phyloP scores from a whole-genome alignment of 2,113 vertebrate species.

The Bos indicus region DNA sequence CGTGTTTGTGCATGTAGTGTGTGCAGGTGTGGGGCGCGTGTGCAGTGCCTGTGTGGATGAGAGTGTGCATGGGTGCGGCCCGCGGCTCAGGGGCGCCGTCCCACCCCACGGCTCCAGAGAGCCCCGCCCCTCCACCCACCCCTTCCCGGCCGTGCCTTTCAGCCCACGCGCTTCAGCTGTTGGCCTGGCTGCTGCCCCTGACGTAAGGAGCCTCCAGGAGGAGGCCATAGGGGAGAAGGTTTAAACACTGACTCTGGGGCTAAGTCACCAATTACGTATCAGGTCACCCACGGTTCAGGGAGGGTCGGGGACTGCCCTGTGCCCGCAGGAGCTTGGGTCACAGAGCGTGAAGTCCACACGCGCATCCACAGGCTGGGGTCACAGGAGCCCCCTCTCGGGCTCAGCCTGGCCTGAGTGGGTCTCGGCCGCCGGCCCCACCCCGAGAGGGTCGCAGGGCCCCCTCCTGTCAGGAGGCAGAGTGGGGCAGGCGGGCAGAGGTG shows the following conservation, averaged over 20 bases:
- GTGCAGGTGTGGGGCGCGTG: rapidly evolving
- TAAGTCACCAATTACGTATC: rapidly evolving
- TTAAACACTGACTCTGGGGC: neutral
- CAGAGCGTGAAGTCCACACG: rapidly evolving
- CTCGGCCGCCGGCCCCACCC: rapidly evolving
- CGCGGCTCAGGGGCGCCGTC: rapidly evolving
- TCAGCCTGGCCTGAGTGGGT: neutral
- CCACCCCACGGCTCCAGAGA: rapidly evolving
- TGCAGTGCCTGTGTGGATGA: rapidly evolving
- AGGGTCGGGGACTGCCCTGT: neutral
- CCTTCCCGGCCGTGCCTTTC: neutral
- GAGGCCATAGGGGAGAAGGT: rapidly evolving
- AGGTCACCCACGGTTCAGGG: neutral
- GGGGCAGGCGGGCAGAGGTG: neutral
- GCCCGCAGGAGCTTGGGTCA: neutral
- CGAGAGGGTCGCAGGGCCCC: neutral
- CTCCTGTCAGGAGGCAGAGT: neutral
- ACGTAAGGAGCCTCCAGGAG: rapidly evolving
- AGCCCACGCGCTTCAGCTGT: neutral
- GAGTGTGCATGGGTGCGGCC: rapidly evolving
- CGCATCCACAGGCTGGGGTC: rapidly evolving
- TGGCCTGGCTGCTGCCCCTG: neutral
- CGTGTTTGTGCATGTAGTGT: neutral
- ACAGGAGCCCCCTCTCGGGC: no score
- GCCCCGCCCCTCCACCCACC: neutral